Base-by-base conservation (phyloP, 2,888 invertebrate species). In the Plagodis dolabraria region DNA sequence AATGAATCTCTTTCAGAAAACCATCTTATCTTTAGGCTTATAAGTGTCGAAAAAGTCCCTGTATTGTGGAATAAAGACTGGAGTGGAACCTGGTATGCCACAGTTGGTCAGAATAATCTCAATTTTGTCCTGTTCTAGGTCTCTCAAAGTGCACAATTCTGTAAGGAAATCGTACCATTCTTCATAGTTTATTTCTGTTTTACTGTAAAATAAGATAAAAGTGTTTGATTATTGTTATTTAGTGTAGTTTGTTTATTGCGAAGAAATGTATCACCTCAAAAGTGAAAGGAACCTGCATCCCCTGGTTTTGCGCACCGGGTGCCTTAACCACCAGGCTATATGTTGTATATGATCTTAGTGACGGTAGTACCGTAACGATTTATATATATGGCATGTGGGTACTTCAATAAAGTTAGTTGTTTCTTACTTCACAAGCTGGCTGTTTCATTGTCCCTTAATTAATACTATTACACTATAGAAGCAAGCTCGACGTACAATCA, bases 11-110 rank as follows among this genome's bases (percentile, higher is more conserved):
- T 22, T 22, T 22, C 22, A 22, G 22, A 22, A 48, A 22, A 67
- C 33, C 59, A 71, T 34, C 51, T 72, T 75, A 36, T 76, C 73
- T 35, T 70, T 76, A 0, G 78, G 71, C 47, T 73, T 68, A 38
- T 70, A 85, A 6, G 75, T 80, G 6, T 73, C 68, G 44, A 83
- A 85, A 69, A 80, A 85, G 7, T 70, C 69, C 33, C 76, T 70
- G 50, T 83, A 85, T 42, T 74, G 72, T 0, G 85, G 85, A 4
- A 85, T 71, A 0, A 38, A 7, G 0, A 84, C 82, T 0, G 64
- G 62, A 0, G 55, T 46, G 0, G 64, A 44, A 0, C 82, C 85
- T 0, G 85, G 82, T 0, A 76, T 33, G 0, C 84, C 85, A 33
- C 83, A 85, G 61, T 76, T 79, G 0, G 76, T 80, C 59, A 85